Conservation (phyloP, 2,888 invertebrate genomes). For the Desoria tigrina region DNA sequence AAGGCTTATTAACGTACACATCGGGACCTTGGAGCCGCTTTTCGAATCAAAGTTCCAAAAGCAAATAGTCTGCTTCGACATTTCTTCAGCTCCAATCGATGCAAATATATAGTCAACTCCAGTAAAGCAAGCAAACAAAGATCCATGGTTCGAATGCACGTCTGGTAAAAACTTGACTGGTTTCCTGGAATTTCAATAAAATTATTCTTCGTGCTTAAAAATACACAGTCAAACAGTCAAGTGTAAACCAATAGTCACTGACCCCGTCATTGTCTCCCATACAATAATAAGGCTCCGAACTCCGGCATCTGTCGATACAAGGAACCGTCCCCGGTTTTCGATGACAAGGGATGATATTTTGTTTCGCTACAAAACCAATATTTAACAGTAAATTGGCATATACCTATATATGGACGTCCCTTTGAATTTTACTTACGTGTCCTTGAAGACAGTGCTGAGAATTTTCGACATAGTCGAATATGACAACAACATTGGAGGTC, state of each 20-base stretch:
- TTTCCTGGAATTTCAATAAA: conserved; percentile 17
- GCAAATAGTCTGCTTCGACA: conserved; percentile 35
- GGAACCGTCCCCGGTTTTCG: conserved; percentile 32
- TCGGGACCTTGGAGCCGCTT: conserved; percentile 26
- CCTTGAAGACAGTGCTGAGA: conserved; percentile 49
- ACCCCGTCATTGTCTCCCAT: conserved; percentile 46
- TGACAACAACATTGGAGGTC: conserved; percentile 45
- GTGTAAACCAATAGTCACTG: background rate
- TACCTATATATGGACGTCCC: too few relatives aligned
- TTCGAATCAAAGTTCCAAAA: conserved; percentile 34
- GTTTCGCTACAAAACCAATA: conserved; percentile 40
- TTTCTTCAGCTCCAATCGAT: conserved; percentile 36
- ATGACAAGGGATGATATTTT: conserved; percentile 36
- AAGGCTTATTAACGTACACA: conserved; percentile 21
- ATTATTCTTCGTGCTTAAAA: conserved; percentile 1
- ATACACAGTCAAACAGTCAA: background rate
- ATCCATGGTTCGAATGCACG: conserved; percentile 35
- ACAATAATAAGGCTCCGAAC: conserved; percentile 45
- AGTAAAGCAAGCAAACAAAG: conserved; percentile 28
- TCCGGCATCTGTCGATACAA: conserved; percentile 47
- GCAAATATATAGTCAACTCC: conserved; percentile 34
- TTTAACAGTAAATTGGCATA: too few relatives aligned
- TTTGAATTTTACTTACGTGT: conserved; percentile 51
- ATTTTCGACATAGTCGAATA: conserved; percentile 48
- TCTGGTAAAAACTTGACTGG: conserved; percentile 36